These are phyloP conservation scores for Spongilla lacustris DNA, from an alignment of 37 sponge, comb jelly and placozoan species.

Conservation along the genomic window DNA sequence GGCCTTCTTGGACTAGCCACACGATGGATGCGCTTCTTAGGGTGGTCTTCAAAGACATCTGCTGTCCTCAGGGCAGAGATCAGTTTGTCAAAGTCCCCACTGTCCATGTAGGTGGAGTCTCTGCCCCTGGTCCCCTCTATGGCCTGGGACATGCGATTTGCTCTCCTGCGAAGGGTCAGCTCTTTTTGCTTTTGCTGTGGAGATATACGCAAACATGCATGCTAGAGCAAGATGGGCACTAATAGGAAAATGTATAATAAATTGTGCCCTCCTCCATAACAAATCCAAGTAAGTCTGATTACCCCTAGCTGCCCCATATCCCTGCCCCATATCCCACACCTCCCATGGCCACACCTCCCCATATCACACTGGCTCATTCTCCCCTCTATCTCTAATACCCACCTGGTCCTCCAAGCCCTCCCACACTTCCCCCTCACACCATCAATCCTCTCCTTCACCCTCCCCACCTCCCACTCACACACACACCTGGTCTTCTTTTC, in stretches of 20 bases:
- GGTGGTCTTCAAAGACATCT: conserved; percentile 36
- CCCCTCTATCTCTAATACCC: no score
- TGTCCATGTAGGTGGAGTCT: background rate
- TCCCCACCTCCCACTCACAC: no score
- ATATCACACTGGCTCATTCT: no score
- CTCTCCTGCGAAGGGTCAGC: conserved; percentile 27
- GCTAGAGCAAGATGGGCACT: background rate
- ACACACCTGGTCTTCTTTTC: no score
- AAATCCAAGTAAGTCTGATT: no score
- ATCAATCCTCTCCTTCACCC: no score
- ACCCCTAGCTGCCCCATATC: no score
- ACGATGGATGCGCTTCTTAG: background rate
- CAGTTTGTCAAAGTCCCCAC: conserved; percentile 82
- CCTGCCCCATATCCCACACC: no score
- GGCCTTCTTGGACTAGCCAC: background rate
- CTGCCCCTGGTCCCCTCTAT: background rate
- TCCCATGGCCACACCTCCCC: no score
- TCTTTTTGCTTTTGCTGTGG: conserved; percentile 43
- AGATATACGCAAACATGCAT: background rate
- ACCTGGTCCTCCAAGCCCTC: no score
- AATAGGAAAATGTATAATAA: background rate
- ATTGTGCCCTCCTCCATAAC: no score
- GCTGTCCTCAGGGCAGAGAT: conserved; percentile 69
- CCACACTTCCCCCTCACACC: no score
- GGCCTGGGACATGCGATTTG: conserved; percentile 19